Base-by-base conservation (phyloP, 2,797 vertebrate genomes). In the Harpagifer antarcticus region DNA sequence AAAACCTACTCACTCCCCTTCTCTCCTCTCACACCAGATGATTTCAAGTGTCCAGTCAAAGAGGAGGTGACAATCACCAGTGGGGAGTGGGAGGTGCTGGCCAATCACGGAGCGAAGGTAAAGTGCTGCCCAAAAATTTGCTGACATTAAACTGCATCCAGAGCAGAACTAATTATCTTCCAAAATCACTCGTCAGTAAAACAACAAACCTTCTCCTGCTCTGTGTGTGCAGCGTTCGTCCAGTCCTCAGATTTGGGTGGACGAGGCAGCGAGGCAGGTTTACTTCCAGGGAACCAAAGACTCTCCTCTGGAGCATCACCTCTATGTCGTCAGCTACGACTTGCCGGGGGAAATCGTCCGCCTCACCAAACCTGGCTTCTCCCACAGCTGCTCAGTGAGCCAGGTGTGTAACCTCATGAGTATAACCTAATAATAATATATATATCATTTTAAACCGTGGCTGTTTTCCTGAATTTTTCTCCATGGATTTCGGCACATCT, bases 21-120 rank as follows among this genome's bases (percentile, higher is more conserved):
- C 3, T 45, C 17, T 59, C 5, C 9, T 81, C 43, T 74, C 14
- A 43, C 48, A 1, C 31, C 71, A 97, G 97, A 94, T 81, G 95
- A 97, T 70, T 98, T 98, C 86, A 96, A 91, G 56, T 97, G 97
- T 86, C 93, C 95, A 7, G 87, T 98, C 73, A 96, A 95, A 84
- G 96, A 97, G 86, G 96, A 97, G 82, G 47, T 96, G 7, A 94
- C 96, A 0, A 78, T 98, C 82, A 98, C 96, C 59, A 93, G 92
- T 40, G 97, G 97, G n/a, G 96, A 97, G 15, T 98, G 97, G 97
- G 97, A 98, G 86, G 96, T 98, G 68, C 81, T 97, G 90, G 96
- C 96, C 0, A 95, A 96, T 86, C 96, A 97, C 0, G 96, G 96
- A 71, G 96, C 96, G 19, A 97, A 97, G 95, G 97, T 97, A 93